Evolutionary conservation across 2,888 invertebrate species (phyloP), one percentile per base, ranked within the genome.

Genomic region (Helobdella robusta): DNA sequence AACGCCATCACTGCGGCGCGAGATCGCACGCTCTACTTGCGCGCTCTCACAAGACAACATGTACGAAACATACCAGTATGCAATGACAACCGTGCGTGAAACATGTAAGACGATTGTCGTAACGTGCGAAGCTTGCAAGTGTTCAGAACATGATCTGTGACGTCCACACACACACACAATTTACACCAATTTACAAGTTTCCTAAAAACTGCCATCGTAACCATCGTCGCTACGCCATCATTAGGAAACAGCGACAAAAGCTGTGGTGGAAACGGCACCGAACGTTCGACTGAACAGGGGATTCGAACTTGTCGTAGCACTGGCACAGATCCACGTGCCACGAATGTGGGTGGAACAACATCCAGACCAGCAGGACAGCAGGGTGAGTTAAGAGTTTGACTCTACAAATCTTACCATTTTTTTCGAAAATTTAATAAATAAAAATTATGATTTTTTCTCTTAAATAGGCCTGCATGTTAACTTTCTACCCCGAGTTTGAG

Each of bases 401-500:
- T 18, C 20, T 15, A 30, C 5, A 28, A 2, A 2, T 28, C 8
- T 58, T 32, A 28, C 20, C 18, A 1, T 18, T 46, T 46, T 46
- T 46, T 52, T 18, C 20, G 15, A 52, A 36, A 36, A 15, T 20
- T 59, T 28, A 30, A 52, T 28, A 1, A 23, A 20, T 2, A 30
- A 20, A 56, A 6, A 18, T 59, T 59, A 58, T 56, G 65, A 36
- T 36, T 59, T 35, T 36, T 59, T 34, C 8, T 64, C 23, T 23
- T 23, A 70, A 71, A 15, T 69, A 79, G 78, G 79, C 79, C 0
- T 78, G 77, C 70, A 80, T 80, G 80, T 68, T 81, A 71, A 76
- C 79, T 32, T 79, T 81, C 70, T 80, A 80, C 70, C 82, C 82
- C 0, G 78, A 79, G 70, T 81, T 81, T 73, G 78, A 78, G 65